phyloP scores from a whole-genome alignment of 2,888 invertebrate species.

The Blastobasis adustella region DNA sequence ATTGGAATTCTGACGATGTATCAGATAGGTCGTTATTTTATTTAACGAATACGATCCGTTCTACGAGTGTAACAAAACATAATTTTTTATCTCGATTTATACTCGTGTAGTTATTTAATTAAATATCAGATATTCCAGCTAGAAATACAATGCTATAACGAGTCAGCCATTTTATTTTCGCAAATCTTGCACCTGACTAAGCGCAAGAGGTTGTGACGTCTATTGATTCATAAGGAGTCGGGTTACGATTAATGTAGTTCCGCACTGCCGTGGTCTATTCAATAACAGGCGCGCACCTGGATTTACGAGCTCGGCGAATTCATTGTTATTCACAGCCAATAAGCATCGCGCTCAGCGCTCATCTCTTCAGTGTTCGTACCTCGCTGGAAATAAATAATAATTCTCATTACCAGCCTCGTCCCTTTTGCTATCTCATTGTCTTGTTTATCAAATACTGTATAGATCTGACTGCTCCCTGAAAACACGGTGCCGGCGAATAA shows the following conservation, averaged over 20 bases:
- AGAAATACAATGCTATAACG: not conserved
- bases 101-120: too few relatives aligned
- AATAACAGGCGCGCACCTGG: conserved; percentile 57
- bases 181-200: not conserved
- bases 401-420: conserved; percentile 22
- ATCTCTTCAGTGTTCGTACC: conserved; percentile 34
- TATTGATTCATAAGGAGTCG: conserved; percentile 41
- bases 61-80: too few relatives aligned
- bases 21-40: too few relatives aligned
- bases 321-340: conserved; percentile 59
- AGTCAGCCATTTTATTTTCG: not conserved
- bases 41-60: too few relatives aligned
- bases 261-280: conserved; percentile 48
- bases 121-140: too few relatives aligned
- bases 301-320: conserved; percentile 60
- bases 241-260: conserved; percentile 50
- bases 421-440: too few relatives aligned
- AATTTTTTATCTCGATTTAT: too few relatives aligned
- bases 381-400: conserved; percentile 24
- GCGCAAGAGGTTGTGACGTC: conserved; percentile 20
- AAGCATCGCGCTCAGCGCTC: conserved; percentile 33
- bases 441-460: too few relatives aligned
- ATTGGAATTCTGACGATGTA: too few relatives aligned
- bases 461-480: too few relatives aligned
- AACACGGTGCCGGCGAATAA: too few relatives aligned